These are phyloP conservation scores for Caranx melampygus DNA, from an alignment of 2,113 vertebrate genomes.

Conservation along the genomic window DNA sequence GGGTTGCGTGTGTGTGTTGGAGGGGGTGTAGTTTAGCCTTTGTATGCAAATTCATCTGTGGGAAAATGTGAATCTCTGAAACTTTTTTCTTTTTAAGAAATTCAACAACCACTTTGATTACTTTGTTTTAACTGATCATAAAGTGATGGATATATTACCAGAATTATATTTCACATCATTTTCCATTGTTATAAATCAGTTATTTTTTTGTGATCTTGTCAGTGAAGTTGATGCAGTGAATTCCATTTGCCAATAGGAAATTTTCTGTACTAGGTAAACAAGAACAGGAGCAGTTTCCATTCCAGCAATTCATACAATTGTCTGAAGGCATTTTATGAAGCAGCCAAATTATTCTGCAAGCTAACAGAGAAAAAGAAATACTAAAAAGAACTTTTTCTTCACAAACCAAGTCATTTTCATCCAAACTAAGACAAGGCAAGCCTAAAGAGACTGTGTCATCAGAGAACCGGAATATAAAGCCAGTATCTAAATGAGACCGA, in stretches of 20 bases:
- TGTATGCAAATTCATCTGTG: conserved; percentile 63
- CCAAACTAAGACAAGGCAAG: conserved; percentile 13
- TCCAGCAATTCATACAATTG: neutral
- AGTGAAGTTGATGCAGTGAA: neutral
- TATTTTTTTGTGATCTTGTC: neutral
- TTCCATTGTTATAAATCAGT: neutral
- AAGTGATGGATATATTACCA: neutral
- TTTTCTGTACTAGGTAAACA: neutral
- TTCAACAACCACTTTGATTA: neutral
- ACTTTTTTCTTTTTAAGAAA: neutral
- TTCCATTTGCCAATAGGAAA: neutral
- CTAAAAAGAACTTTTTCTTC: neutral
- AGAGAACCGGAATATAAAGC: conserved; percentile 7
- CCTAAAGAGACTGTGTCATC: conserved; percentile 27
- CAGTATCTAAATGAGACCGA: conserved; percentile 23
- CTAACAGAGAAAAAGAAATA: conserved; percentile 4
- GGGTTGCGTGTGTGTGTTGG: conserved; percentile 6
- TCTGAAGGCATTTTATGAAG: conserved; percentile 15
- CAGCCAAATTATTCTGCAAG: conserved; percentile 4
- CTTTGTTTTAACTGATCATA: neutral
- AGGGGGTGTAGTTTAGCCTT: conserved; percentile 47
- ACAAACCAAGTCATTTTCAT: conserved; percentile 9
- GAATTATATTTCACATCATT: neutral
- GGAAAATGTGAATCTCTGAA: conserved; percentile 54
- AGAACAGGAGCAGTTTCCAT: neutral